Evolutionary conservation across 2,797 vertebrate species (phyloP), one percentile per base, ranked within the genome.

Genomic region (Pangasius krempfi): DNA sequence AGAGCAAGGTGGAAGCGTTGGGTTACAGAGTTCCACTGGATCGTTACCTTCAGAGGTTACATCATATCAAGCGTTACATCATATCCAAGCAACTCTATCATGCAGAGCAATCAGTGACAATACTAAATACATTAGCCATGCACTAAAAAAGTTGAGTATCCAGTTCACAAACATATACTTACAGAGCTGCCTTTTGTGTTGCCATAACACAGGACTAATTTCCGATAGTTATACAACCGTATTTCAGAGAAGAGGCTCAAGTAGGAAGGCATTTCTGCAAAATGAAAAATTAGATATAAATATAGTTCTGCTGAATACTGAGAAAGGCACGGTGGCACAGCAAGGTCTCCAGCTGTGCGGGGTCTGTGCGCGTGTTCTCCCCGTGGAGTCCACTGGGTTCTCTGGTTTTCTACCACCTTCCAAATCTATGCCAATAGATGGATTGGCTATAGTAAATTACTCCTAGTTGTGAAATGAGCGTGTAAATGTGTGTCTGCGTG

Each of bases 131-230:
- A 47, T 44, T 27, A 88, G 14, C 4, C n/a, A 27, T 50, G 56
- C n/a, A 86, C 52, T 7, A 25, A 14, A 30, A 52, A 84, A 20
- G 1, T 20, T n/a, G 16, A 85, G 70, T 27, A n/a, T 30, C 7
- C 37, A 40, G 72, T 80, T 58, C 16, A 70, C n/a, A 60, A 47
- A 84, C 54, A 4, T 76, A 87, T 78, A 89, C 89, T 87, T 89
- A 99, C 99, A 62, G 98, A 99, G 94, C 98, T 99, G 91, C 99
- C 99, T 93, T 99, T 99, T 89, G 98, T 98, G 93, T 95, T 97
- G 92, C 99, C 99, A 0, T 99, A 99, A 93, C 98, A 99, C 92
- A 99, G 95, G 91, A 99, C 98, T 93, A 99, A 96, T 92, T 99
- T 99, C 82, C 98, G 96, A 91, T 99, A 99, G 94, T 99, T 99